phyloP scores from a whole-genome alignment of 2,113 vertebrate genomes.

The Psilopogon haemacephalus region DNA sequence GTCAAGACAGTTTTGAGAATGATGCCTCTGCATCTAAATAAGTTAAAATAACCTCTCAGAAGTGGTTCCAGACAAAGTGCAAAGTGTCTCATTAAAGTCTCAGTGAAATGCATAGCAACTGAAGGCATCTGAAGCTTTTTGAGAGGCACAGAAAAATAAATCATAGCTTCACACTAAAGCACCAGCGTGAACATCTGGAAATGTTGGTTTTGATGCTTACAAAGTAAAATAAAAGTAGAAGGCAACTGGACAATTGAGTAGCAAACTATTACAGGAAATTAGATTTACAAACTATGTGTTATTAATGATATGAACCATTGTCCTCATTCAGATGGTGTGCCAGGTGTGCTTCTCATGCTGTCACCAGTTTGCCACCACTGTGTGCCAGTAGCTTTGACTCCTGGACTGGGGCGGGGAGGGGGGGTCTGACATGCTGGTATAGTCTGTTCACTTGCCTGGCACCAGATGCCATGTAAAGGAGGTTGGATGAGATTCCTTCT shows the following conservation, averaged over 20 bases:
- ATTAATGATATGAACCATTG: background rate
- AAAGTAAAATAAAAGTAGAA: background rate
- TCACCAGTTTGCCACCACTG: too few relatives aligned
- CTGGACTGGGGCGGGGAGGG: too few relatives aligned
- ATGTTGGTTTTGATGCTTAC: background rate
- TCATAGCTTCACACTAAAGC: background rate
- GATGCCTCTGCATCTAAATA: constrained; percentile 1
- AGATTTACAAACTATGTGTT: background rate
- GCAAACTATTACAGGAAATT: background rate
- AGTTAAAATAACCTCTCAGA: constrained; percentile 41
- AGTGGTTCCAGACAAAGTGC: constrained; percentile 34
- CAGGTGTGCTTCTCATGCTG: too few relatives aligned
- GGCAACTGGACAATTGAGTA: background rate
- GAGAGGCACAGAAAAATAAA: constrained; percentile 3
- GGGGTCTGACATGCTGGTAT: too few relatives aligned
- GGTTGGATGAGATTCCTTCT: too few relatives aligned
- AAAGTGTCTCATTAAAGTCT: constrained; percentile 57
- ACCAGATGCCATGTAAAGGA: too few relatives aligned
- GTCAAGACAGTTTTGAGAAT: background rate
- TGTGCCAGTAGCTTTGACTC: too few relatives aligned
- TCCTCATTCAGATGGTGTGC: background rate
- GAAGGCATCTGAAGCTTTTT: background rate
- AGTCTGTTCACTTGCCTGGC: too few relatives aligned
- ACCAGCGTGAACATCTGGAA: background rate
- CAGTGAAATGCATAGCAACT: background rate